phyloP scores from a whole-genome alignment of 2,797 vertebrate species.

The Zalophus californianus region DNA sequence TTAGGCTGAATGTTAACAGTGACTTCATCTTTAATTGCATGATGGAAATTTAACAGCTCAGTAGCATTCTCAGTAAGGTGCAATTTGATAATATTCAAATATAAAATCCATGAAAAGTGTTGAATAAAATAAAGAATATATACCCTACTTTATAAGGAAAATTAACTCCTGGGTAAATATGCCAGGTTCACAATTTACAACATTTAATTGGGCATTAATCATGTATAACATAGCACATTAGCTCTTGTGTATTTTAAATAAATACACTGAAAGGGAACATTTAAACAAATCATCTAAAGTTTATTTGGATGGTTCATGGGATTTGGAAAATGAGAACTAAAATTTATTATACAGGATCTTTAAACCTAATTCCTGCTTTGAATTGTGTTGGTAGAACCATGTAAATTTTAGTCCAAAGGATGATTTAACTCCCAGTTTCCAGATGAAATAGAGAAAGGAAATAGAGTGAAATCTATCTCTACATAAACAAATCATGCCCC shows the following conservation, averaged over 20 bases:
- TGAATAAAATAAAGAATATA: background rate
- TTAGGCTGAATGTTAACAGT: conserved; percentile 82
- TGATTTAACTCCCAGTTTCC: conserved; percentile 27
- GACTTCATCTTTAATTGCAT: conserved; percentile 84
- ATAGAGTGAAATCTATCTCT: conserved; percentile 40
- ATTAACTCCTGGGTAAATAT: conserved; percentile 22
- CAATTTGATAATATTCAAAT: conserved; percentile 85
- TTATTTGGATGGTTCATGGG: conserved; percentile 56
- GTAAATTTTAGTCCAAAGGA: background rate
- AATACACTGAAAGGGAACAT: conserved; percentile 49
- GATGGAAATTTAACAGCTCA: conserved; percentile 85
- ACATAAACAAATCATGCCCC: conserved; percentile 14
- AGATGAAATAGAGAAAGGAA: conserved; percentile 41
- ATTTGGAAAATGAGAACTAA: conserved; percentile 62
- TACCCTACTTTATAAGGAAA: background rate
- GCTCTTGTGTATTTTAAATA: conserved; percentile 45
- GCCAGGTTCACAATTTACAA: conserved; percentile 43
- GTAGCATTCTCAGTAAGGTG: conserved; percentile 84
- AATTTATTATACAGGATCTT: conserved; percentile 44
- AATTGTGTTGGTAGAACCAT: conserved; percentile 21
- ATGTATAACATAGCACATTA: conserved; percentile 16
- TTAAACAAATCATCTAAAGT: conserved; percentile 56
- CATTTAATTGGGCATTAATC: conserved; percentile 56
- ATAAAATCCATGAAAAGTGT: conserved; percentile 75
- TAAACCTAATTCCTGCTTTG: conserved; percentile 49